Percentiles rank a stretch among this genome's conserved stretches.
Conservation (phyloP, 2,113 vertebrate genomes). For the Gracilinanus agilis region DNA sequence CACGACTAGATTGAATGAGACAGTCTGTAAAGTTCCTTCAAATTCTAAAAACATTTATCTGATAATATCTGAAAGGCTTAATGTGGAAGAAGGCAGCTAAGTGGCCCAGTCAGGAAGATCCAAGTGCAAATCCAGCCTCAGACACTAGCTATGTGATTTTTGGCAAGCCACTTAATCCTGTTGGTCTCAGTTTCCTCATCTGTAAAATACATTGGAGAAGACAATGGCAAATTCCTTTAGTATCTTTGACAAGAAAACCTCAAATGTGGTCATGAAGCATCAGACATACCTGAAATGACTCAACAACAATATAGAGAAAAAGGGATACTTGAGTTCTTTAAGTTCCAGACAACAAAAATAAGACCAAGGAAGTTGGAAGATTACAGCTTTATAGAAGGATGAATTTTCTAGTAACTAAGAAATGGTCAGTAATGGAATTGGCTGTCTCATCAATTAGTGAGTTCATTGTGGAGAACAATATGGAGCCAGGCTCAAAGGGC, state of each 20-base stretch:
- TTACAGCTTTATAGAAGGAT: background rate
- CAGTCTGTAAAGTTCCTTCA: background rate
- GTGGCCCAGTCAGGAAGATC: background rate
- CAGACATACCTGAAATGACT: too few relatives aligned
- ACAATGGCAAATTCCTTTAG: too few relatives aligned
- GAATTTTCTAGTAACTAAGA: accelerated
- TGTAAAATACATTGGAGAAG: too few relatives aligned
- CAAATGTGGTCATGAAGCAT: too few relatives aligned
- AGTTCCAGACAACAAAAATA: background rate
- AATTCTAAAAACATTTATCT: background rate
- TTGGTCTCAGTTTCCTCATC: too few relatives aligned
- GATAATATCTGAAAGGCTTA: background rate
- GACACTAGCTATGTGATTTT: too few relatives aligned
- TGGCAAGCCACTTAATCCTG: too few relatives aligned
- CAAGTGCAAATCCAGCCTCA: too few relatives aligned
- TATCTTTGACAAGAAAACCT: too few relatives aligned
- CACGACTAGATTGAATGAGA: background rate
- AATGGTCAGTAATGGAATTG: background rate
- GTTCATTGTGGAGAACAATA: background rate
- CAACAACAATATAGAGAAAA: too few relatives aligned
- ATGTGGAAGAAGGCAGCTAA: background rate
- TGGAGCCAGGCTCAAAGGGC: too few relatives aligned
- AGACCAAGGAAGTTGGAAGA: accelerated
- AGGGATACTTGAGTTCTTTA: background rate
- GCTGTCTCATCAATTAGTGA: accelerated